Evolutionary conservation across 2,797 vertebrate genomes (phyloP).

Genomic region (Gila robusta): DNA sequence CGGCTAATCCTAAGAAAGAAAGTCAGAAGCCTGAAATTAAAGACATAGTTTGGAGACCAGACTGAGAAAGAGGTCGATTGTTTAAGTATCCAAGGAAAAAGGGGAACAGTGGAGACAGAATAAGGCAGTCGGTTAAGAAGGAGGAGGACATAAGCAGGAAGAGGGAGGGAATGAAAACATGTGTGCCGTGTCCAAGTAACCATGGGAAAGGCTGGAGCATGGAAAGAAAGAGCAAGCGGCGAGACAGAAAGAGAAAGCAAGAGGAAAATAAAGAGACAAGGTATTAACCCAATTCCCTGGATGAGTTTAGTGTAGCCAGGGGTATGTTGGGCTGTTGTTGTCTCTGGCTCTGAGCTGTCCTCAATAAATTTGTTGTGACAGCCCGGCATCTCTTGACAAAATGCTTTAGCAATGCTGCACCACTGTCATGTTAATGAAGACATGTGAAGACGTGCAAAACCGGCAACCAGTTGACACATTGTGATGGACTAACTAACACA

Average conservation of each 20-base stretch:
- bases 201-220: conserved; percentile 7
- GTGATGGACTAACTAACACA: conserved; percentile 46
- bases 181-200: conserved; percentile 53
- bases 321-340: conserved; percentile 65
- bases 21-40: conserved; percentile 45
- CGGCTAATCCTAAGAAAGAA: conserved; percentile 45
- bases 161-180: conserved; percentile 43
- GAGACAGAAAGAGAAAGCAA: conserved; percentile 46
- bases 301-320: conserved; percentile 45
- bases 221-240: conserved; percentile 48
- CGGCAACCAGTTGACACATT: conserved; percentile 69
- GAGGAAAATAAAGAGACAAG: conserved; percentile 26
- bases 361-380: conserved; percentile 83
- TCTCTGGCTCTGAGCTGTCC: conserved; percentile 70
- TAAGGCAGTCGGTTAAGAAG: conserved; percentile 31
- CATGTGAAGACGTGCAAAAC: conserved; percentile 74
- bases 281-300: conserved; percentile 50
- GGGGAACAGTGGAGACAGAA: conserved; percentile 51
- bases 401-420: conserved; percentile 79
- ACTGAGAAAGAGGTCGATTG: conserved; percentile 63
- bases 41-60: conserved; percentile 36
- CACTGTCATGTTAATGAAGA: conserved; percentile 82
- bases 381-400: conserved; percentile 82
- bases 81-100: not conserved
- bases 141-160: conserved; percentile 26